Evolutionary conservation across 2,888 invertebrate genomes (phyloP).

Genomic region (Coronaproctus castanopsis): DNA sequence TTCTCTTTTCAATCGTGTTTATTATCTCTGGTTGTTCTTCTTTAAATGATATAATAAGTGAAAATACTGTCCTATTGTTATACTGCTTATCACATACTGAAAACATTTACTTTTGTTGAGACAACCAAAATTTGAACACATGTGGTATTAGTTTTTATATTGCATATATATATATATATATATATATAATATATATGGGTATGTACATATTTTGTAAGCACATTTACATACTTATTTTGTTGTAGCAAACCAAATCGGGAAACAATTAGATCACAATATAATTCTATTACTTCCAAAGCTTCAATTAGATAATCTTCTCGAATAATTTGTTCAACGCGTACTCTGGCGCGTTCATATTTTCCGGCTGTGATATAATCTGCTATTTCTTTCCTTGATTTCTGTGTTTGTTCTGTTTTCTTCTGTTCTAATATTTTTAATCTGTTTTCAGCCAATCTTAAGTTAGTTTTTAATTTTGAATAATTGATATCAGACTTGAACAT

Average conservation of each 20-base stretch:
- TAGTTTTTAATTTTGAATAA: constrained; percentile 89
- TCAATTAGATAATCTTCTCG: constrained; percentile 98
- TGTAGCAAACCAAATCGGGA: constrained; percentile 92
- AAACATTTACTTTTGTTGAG: no score
- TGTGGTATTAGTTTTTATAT: no score
- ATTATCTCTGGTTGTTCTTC: no score
- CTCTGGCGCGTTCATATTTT: constrained; percentile 75
- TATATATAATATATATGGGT: no score
- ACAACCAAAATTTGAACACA: no score
- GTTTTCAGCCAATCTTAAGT: constrained; percentile 77
- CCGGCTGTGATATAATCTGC: constrained; percentile 81
- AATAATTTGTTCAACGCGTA: constrained; percentile 95
- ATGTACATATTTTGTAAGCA: no score
- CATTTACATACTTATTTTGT: constrained; percentile 69
- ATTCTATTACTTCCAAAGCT: constrained; percentile 96
- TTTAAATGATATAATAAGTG: no score
- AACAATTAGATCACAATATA: constrained; percentile 92
- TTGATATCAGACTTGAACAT: constrained; percentile 88
- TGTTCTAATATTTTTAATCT: constrained; percentile 86
- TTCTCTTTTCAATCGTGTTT: no score
- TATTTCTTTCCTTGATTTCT: constrained; percentile 91
- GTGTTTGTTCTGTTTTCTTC: constrained; percentile 90
- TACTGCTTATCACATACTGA: no score
- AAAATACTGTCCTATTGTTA: no score
- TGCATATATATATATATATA: no score